These are phyloP conservation scores for Odontomyia ornata DNA, from an alignment of 2,888 invertebrate genomes.

Conservation along the genomic window DNA sequence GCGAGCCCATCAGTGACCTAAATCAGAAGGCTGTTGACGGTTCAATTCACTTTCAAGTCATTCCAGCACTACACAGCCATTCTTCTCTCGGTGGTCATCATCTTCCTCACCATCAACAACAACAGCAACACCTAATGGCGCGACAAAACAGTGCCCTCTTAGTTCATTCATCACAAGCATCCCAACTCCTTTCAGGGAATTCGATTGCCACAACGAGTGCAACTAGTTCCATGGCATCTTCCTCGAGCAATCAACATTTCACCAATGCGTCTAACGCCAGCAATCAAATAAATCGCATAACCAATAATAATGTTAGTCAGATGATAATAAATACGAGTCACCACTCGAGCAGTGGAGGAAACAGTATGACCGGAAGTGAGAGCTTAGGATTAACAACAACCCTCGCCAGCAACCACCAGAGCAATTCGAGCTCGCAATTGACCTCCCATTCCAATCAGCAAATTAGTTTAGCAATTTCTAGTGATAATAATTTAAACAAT, in stretches of 20 bases:
- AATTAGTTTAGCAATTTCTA: conserved; percentile 56
- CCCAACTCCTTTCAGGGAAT: conserved; percentile 39
- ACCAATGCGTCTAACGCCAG: conserved; percentile 56
- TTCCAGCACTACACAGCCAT: conserved; percentile 53
- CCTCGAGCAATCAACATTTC: conserved; percentile 50
- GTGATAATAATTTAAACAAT: conserved; percentile 57
- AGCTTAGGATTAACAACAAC: conserved; percentile 22
- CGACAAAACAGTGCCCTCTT: conserved; percentile 49
- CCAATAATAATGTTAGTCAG: conserved; percentile 58
- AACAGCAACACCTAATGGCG: conserved; percentile 54
- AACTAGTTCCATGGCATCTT: conserved; percentile 17
- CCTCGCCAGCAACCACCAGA: conserved; percentile 25
- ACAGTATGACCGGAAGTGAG: conserved; percentile 43
- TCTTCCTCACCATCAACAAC: conserved; percentile 57
- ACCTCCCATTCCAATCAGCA: conserved; percentile 55
- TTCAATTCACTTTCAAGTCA: conserved; percentile 61
- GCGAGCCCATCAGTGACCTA: conserved; percentile 55
- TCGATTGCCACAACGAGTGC: conserved; percentile 23
- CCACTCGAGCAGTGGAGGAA: conserved; percentile 48
- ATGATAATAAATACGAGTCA: conserved; percentile 53
- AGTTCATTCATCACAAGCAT: conserved; percentile 48
- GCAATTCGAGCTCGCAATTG: conserved; percentile 46
- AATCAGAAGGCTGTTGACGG: conserved; percentile 54
- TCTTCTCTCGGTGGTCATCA: conserved; percentile 50
- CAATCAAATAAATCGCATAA: conserved; percentile 60